Base-by-base conservation (phyloP, 2,888 invertebrate genomes). In the Pachycephus smyrnensis region DNA sequence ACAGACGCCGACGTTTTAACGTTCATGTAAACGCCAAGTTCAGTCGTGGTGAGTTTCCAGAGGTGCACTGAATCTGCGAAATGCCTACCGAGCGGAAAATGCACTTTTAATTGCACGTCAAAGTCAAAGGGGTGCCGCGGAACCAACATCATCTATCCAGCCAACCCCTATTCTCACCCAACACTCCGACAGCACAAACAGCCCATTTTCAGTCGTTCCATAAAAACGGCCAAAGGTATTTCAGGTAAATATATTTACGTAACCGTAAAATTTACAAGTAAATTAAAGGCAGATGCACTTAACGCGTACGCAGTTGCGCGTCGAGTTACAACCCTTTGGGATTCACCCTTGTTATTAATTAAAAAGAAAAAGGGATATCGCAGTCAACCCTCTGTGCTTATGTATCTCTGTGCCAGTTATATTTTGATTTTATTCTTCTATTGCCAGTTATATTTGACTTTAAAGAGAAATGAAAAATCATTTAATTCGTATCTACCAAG, bases 101-200 rank as follows among this genome's bases (percentile, higher is more conserved):
- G 75, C 78, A 78, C 78, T 76, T 78, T 78, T 78, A 78, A 78
- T 76, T 78, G 78, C 78, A 78, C 73, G 73, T 76, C 76, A 78
- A 78, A 78, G 78, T 78, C 78, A 78, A 78, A 78, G 78, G 15
- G 55, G 55, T 55, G 9, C 55, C 9, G 55, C 55, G 55, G 55
- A 23, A 55, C 30, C 74, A 68, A 71, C 31, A 12, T 71, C 71
- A 32, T 31, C 71, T 71, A 55, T 55, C 23, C 23, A 55, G 9
- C 30, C 1, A 32, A 69, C 69, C 31, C 31, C 31, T 69, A 69
- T 69, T 32, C 12, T 69, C 30, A 69, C 3, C 30, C 30, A 12
- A 12, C 12, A 71, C 12, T 12, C 12, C 12, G 31, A 12, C 71
- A 71, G 31, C 71, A 55, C 71, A 71, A 33, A 12, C 71, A 71